Evolutionary conservation across 2,888 invertebrate genomes (phyloP).

Genomic region (Camponotus fellah): DNA sequence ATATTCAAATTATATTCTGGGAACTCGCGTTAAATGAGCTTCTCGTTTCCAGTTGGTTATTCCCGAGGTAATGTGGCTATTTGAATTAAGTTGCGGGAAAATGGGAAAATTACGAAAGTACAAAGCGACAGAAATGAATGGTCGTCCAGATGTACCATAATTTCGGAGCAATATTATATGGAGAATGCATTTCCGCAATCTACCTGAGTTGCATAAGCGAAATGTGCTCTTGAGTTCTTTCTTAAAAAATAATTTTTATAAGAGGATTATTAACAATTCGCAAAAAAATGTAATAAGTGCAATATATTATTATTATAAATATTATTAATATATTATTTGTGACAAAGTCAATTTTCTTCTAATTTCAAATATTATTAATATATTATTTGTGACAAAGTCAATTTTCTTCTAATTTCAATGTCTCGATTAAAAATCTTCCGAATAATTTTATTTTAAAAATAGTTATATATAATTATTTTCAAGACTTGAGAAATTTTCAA

Average conservation of each 20-base stretch:
- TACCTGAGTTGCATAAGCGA: background rate
- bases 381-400: background rate
- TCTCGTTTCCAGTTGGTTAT: background rate
- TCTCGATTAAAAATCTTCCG: background rate
- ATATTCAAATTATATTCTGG: conserved; percentile 20
- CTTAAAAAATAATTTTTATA: conserved; percentile 8
- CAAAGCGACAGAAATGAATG: conserved; percentile 20
- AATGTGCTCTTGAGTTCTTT: background rate
- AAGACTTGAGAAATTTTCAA: background rate
- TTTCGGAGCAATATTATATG: conserved; percentile 8
- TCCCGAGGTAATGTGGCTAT: background rate
- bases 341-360: background rate
- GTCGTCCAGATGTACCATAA: background rate
- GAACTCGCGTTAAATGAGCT: background rate
- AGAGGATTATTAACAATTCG: background rate
- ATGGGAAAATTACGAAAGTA: conserved; percentile 32
- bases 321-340: background rate
- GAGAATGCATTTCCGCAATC: background rate
- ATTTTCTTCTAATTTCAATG: background rate
- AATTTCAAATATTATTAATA: background rate
- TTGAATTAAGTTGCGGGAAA: background rate
- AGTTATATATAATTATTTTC: background rate
- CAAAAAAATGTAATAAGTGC: background rate
- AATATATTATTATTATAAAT: background rate
- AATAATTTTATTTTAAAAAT: background rate